These are phyloP conservation scores for Pterobdella sp. DNA, from an alignment of 2,888 invertebrate species.

Conservation along the genomic window DNA sequence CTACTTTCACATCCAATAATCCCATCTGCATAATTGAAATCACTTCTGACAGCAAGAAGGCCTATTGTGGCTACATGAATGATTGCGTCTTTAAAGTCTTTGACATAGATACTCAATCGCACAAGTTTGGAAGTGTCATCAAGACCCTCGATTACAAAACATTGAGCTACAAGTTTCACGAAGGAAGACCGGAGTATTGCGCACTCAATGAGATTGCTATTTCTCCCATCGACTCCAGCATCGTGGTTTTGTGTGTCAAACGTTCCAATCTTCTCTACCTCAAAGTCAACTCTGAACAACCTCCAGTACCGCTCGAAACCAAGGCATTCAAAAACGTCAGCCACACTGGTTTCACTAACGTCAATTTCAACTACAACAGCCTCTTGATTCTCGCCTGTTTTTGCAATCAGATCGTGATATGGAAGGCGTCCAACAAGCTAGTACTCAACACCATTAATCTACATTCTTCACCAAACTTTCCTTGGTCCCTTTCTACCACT, in stretches of 20 bases:
- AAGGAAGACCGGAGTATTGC: constrained; percentile 31
- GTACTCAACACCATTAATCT: constrained; percentile 33
- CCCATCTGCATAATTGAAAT: constrained; percentile 37
- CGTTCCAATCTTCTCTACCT: constrained; percentile 35
- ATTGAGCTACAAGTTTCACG: constrained; percentile 29
- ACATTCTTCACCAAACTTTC: constrained; percentile 35
- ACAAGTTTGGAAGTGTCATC: constrained; percentile 31
- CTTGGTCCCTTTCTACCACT: constrained; percentile 34
- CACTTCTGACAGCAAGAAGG: constrained; percentile 38
- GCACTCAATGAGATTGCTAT: constrained; percentile 37
- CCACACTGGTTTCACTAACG: constrained; percentile 33
- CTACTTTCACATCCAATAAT: constrained; percentile 35
- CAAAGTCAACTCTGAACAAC: constrained; percentile 29
- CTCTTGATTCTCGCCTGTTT: constrained; percentile 33
- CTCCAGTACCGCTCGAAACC: constrained; percentile 33
- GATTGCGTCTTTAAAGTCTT: constrained; percentile 39
- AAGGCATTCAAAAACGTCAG: constrained; percentile 32
- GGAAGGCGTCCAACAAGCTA: constrained; percentile 31
- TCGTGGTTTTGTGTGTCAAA: constrained; percentile 36
- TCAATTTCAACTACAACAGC: constrained; percentile 34
- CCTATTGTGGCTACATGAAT: constrained; percentile 39
- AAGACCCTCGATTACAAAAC: constrained; percentile 35
- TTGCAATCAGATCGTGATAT: constrained; percentile 35
- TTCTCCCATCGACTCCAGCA: constrained; percentile 27
- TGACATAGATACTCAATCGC: constrained; percentile 34